Evolutionary conservation across 1,140 invertebrate species (phyloP).

Genomic region (Nasonia giraulti): DNA sequence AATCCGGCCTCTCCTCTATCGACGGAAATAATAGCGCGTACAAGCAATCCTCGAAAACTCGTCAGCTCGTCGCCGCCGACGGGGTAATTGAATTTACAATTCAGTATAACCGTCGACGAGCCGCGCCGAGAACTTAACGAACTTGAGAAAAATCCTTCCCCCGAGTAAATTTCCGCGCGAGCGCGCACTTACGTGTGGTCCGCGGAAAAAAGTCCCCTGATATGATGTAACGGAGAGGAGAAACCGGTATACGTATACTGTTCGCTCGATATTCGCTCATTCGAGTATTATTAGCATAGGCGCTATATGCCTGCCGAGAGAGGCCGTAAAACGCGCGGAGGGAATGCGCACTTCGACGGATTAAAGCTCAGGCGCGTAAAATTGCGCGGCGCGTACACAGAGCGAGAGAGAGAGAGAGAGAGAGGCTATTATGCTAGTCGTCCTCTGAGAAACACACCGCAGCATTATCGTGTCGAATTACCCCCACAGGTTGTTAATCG

Average conservation of each 20-base stretch:
- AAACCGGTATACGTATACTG: not conserved
- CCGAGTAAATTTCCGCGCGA: not conserved
- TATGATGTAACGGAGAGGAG: conserved; percentile 34
- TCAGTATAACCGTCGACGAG: not conserved
- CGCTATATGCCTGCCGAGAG: too few species aligned
- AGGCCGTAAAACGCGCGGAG: not conserved
- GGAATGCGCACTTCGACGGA: not conserved
- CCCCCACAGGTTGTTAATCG: conserved; percentile 62
- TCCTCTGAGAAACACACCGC: not conserved
- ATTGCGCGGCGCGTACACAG: conserved; percentile 28
- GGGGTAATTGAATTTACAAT: conserved; percentile 1
- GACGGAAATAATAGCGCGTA: not conserved
- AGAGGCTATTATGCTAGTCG: not conserved
- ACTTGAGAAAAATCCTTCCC: not conserved
- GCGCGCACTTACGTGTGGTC: not conserved
- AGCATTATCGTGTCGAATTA: conserved; percentile 65
- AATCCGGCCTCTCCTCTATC: not conserved
- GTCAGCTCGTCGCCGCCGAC: not conserved
- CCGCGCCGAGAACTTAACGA: not conserved
- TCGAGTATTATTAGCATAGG: not conserved
- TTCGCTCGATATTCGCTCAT: not conserved
- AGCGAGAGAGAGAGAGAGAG: too few species aligned
- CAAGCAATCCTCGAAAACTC: not conserved
- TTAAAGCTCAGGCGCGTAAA: conserved; percentile 3
- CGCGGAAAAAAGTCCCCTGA: conserved; percentile 41